These are phyloP conservation scores for Cyprinodon tularosa DNA, from an alignment of 2,113 vertebrate genomes.

Conservation along the genomic window DNA sequence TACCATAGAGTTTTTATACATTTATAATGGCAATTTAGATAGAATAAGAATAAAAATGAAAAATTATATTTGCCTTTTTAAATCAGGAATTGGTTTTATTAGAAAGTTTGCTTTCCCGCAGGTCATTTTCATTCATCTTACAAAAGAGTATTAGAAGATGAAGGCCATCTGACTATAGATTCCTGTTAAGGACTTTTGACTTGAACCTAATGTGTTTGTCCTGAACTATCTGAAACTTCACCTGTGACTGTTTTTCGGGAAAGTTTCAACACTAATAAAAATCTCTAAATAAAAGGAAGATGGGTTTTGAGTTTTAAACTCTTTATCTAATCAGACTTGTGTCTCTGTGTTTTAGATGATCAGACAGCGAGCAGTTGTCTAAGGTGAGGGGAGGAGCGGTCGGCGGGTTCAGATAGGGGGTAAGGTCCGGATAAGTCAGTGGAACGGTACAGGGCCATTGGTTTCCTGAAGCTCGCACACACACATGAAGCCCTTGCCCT, in stretches of 20 bases:
- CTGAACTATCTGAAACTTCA: neutral
- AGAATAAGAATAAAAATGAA: neutral
- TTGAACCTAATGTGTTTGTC: neutral
- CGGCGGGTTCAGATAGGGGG: constrained; percentile 63
- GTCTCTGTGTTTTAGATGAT: neutral
- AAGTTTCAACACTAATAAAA: too few relatives aligned
- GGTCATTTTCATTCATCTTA: too few relatives aligned
- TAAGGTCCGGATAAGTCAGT: constrained; percentile 90
- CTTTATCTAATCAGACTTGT: neutral
- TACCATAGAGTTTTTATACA: neutral
- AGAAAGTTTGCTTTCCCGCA: too few relatives aligned
- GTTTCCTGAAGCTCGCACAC: constrained; percentile 81
- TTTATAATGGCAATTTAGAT: neutral
- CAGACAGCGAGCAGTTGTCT: neutral
- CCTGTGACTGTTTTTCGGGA: neutral
- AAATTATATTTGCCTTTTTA: neutral
- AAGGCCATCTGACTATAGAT: neutral
- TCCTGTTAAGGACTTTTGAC: too few relatives aligned
- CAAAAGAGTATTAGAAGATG: neutral
- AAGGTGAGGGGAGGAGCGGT: constrained; percentile 19
- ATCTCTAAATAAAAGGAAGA: too few relatives aligned
- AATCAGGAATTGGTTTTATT: too few relatives aligned
- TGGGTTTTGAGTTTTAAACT: neutral
- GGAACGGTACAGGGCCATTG: constrained; percentile 85
- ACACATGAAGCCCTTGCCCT: constrained; percentile 73